Base-by-base conservation (phyloP, 2,888 invertebrate genomes). In the Chloroclysta siterata region DNA sequence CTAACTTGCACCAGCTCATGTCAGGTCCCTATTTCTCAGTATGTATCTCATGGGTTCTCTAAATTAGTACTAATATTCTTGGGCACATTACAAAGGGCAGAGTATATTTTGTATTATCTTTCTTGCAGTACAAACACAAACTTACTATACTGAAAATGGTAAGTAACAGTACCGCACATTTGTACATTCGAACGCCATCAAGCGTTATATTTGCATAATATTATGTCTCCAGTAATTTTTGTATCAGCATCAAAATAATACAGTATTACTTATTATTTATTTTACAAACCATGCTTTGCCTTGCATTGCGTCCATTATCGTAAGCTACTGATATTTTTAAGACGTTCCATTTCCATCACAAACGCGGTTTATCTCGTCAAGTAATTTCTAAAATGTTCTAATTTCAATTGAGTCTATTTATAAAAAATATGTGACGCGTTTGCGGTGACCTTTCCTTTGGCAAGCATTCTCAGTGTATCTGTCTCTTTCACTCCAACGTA, bases 281-380 rank as follows among this genome's bases (percentile, higher is more conserved):
- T 51, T 61, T 51, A 63, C 60, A 50, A 54, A 59, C 61, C 58
- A 65, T 66, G 83, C 80, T 82, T 82, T 81, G 84, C 84, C 84
- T 80, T 81, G 78, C 81, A 80, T 78, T 36, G 33, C 73, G 17
- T 48, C 15, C 46, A 46, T 28, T 14, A n/a, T 51, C 48, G 39
- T 52, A 56, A 39, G 44, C 36, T 39, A 47, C 1, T 41, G 15
- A 41, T 33, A 54, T 33, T 44, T 48, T 13, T 53, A 48, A 48
- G 48, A 42, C 29, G 42, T 42, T 54, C n/a, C 17, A 41, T 48
- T 29, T 33, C 14, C 62, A 22, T 57, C 53, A 53, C 36, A 53
- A 58, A 53, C 57, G 53, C 53, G 39, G 17, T 11, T 39, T 8
- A 33, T 33, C 33, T 39, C 11, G 10, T 11, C 36, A 11, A 39